Base-by-base conservation (phyloP, 1,140 invertebrate genomes). In the Euwallacea similis region DNA sequence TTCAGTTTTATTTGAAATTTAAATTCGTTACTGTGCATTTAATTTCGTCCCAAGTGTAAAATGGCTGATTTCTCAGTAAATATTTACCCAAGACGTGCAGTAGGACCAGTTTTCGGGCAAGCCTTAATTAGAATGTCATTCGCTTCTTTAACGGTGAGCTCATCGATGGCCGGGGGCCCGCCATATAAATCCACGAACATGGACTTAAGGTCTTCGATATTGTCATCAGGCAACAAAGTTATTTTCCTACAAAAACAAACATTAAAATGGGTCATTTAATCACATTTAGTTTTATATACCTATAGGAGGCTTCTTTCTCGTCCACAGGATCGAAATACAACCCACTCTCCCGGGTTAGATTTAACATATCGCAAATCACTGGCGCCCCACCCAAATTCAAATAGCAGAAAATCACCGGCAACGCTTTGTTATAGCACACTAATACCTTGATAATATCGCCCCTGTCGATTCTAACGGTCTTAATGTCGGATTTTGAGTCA, bases 401-500 rank as follows among this genome's bases (percentile, higher is more conserved):
- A 76, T 93, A 92, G 76, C 94, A 86, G 82, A 94, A 93, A 62
- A 95, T 82, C 2, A 94, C 87, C 2, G 91, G 90, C 78, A 91
- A 84, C 8, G 82, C 80, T 77, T 89, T 90, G 7, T 88, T 87
- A 83, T 92, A 91, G 84, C 92, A 89, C 59, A 88, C 86, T 72
- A 92, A 82, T 67, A 92, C 86, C 82, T 89, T 91, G 2, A 92
- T 85, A 56, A 93, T 86, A 77, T 91, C 87, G 63, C 82, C 82
- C 53, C 85, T 82, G 70, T 87, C 87, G 69, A 92, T 87, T 75
- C 86, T 83, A 9, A 92, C 79, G 42, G 85, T 86, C 44, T 87
- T 85, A 68, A 84, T 82, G 73, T 82, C 79, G 65, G 82, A 82
- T 82, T 86, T 82, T 82, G 88, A 85, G 81, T 87, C 86, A 42